Base-by-base conservation (phyloP, 2,113 vertebrate species). In the Urocitellus parryii region DNA sequence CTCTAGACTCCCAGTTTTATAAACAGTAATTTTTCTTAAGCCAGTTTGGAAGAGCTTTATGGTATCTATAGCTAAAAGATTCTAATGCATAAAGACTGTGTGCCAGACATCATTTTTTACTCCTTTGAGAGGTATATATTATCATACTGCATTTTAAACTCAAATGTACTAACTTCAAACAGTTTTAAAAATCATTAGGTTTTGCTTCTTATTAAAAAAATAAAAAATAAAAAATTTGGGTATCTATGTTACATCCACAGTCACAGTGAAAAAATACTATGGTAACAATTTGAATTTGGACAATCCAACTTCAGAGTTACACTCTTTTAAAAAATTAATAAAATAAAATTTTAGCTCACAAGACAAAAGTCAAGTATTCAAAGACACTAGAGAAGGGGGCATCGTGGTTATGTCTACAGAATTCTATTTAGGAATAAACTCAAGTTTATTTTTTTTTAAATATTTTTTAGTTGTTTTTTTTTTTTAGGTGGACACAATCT, bases 211-310 rank as follows among this genome's bases (percentile, higher is more conserved):
- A 63, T 63, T 53, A 16, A 53, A 53, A 63, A 25, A 61, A 22
- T 8, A 61, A 61, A 4, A 63, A 63, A 25, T 10, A 27, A 63
- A 63, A 95, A 93, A 22, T 29, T 76, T 48, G 73, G 56, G 72
- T 10, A 77, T 18, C 25, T 85, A 93, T 20, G 17, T 93, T 56
- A 97, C 51, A 34, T 92, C 61, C 24, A 79, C 11, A 91, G 73
- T 85, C 53, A 89, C 10, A 87, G 37, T 34, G 17, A 84, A 77
- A 91, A 37, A 89, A 8, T 42, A 87, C 42, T 42, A 65, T 9
- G 81, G 13, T 48, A 95, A 84, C 45, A 51, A 80, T 39, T 2
- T 93, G 74, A 97, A 91, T 94, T 88, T 24, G 78, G 70, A 45
- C 32, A 92, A 25, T 56, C 73, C 53, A 92, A 73, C 37, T 81